Conservation (phyloP, 2,113 vertebrate species). For the Spheniscus mendiculus region DNA sequence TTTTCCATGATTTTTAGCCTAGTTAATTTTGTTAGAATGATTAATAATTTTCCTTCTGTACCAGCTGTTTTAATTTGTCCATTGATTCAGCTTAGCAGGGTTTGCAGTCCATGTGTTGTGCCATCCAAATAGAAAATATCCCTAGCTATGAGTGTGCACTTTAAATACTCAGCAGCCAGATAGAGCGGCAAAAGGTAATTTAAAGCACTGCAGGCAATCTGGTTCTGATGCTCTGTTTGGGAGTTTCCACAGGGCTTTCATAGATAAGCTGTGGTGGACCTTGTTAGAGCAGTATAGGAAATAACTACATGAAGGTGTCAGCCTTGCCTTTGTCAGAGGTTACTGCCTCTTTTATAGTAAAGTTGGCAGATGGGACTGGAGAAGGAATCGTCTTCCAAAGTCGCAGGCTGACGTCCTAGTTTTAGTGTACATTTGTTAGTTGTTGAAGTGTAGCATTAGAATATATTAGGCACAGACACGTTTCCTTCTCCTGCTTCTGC, state of each 20-base stretch:
- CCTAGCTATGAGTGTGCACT: background rate
- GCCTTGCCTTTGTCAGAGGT: background rate
- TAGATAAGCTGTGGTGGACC: background rate
- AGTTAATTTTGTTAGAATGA: background rate
- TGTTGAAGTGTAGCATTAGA: background rate
- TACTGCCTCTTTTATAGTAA: background rate
- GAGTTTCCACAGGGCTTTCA: background rate
- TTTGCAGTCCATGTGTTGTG: background rate
- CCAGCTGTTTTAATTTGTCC: background rate
- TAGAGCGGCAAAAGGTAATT: background rate
- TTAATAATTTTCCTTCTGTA: background rate
- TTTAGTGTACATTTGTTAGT: background rate
- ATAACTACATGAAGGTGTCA: rapidly evolving
- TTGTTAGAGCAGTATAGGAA: background rate
- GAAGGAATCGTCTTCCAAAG: background rate
- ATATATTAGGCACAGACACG: background rate
- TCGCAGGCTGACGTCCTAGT: background rate
- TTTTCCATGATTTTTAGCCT: background rate
- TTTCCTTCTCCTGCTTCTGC: background rate
- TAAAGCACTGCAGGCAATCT: background rate
- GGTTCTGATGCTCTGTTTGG: rapidly evolving
- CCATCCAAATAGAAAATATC: background rate
- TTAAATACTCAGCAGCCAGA: background rate
- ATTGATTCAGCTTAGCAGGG: background rate
- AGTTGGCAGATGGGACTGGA: background rate